phyloP scores from a whole-genome alignment of 2,888 invertebrate species.

The Lasioglossum marginatum region DNA sequence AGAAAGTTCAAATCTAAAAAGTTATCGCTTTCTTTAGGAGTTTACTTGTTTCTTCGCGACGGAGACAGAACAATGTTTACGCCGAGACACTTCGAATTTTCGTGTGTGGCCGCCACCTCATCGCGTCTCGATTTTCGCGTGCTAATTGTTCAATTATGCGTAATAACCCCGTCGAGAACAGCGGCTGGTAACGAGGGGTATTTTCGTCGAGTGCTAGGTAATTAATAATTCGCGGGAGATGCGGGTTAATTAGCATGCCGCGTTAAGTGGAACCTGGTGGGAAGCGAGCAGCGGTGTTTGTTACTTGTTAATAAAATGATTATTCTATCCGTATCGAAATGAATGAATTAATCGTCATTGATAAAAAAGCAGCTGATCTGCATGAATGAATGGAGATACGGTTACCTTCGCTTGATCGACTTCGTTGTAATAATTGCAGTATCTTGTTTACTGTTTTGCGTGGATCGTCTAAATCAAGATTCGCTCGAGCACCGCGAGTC shows the following conservation, averaged over 20 bases:
- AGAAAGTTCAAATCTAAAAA: no score
- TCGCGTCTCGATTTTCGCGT: background rate
- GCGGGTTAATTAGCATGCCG: conserved; percentile 35
- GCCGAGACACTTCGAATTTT: conserved; percentile 17
- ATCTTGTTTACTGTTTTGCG: background rate
- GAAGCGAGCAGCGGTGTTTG: conserved; percentile 7
- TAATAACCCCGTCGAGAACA: conserved; percentile 33
- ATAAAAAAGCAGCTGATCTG: background rate
- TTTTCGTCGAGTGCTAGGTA: conserved; percentile 35
- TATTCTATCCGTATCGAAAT: background rate
- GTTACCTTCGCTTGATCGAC: background rate
- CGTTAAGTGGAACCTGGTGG: conserved; percentile 25
- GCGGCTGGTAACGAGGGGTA: conserved; percentile 8
- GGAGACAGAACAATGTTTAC: background rate
- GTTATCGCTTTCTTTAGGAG: no score
- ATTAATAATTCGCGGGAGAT: conserved; percentile 44
- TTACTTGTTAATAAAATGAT: conserved; percentile 1
- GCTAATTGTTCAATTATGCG: conserved; percentile 42
- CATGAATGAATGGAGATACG: background rate
- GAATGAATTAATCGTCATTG: background rate
- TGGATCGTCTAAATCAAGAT: background rate
- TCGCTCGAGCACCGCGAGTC: no score
- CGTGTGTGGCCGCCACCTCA: background rate
- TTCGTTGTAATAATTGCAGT: background rate
- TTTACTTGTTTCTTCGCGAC: background rate